Percentiles rank a stretch among this genome's conserved stretches.
These are phyloP conservation scores for Coelogynopora nodosa DNA, from an alignment of 2,888 invertebrate species.

Conservation along the genomic window DNA sequence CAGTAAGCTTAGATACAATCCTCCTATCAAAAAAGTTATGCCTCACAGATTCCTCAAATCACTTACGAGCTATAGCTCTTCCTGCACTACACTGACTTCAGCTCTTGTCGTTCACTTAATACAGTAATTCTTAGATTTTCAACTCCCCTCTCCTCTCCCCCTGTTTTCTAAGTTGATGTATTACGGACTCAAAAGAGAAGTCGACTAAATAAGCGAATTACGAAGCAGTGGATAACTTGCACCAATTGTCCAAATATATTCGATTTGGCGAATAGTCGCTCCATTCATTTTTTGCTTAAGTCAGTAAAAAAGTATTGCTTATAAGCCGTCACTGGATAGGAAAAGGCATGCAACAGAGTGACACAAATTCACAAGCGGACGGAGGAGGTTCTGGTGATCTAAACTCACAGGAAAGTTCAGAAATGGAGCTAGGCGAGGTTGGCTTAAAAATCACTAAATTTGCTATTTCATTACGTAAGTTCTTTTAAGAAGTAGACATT, in stretches of 20 bases:
- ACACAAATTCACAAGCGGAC: background rate
- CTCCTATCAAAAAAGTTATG: background rate
- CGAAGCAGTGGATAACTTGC: background rate
- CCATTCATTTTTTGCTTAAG: too few relatives aligned
- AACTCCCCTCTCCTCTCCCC: background rate
- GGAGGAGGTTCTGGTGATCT: background rate
- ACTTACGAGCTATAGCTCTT: too few relatives aligned
- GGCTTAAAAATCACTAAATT: slow-evolving; percentile 2
- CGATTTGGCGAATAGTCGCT: background rate
- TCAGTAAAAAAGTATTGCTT: too few relatives aligned
- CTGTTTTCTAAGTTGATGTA: too few relatives aligned
- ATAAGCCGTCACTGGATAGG: too few relatives aligned
- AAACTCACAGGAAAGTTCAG: background rate
- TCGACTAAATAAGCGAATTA: background rate
- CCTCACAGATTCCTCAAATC: background rate
- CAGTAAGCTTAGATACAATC: background rate
- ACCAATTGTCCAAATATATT: background rate
- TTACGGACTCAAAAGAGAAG: too few relatives aligned
- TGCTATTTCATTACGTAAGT: slow-evolving; percentile 11
- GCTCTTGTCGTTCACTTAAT: too few relatives aligned
- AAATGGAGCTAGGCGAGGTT: background rate
- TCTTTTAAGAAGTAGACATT: background rate
- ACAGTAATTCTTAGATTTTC: background rate
- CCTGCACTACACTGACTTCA: too few relatives aligned
- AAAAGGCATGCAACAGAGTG: too few relatives aligned